These are phyloP conservation scores for Zenarchopterus dispar DNA, from an alignment of 2,797 vertebrate species.

Conservation along the genomic window DNA sequence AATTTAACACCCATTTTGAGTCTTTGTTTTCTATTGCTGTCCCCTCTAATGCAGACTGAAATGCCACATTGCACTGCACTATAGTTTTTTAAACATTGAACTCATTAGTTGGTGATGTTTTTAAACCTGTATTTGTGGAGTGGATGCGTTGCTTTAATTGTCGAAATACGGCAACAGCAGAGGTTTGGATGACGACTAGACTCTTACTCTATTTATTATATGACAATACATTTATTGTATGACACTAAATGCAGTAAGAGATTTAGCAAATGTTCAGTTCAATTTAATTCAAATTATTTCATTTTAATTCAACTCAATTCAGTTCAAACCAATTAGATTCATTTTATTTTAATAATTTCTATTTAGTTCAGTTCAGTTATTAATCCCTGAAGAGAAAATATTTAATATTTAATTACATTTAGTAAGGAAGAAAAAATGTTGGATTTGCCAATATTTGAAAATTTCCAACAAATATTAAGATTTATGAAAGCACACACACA, in stretches of 20 bases:
- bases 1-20: background rate
- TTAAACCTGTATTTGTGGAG: background rate
- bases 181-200: conserved; percentile 24
- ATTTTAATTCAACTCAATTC: too few relatives aligned
- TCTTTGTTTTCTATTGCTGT: background rate
- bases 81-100: background rate
- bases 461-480: too few relatives aligned
- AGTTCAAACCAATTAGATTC: too few relatives aligned
- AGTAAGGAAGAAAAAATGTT: too few relatives aligned
- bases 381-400: too few relatives aligned
- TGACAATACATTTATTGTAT: conserved; percentile 14
- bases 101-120: background rate
- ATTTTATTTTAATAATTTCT: too few relatives aligned
- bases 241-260: conserved; percentile 3
- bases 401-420: too few relatives aligned
- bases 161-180: background rate
- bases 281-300: too few relatives aligned
- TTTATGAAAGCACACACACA: too few relatives aligned
- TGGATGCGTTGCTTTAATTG: background rate
- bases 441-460: too few relatives aligned
- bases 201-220: too few relatives aligned
- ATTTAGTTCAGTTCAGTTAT: too few relatives aligned
- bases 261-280: background rate
- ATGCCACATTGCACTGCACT: background rate
- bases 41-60: background rate